Percentiles rank a stretch among this genome's conserved stretches.
phyloP scores from a whole-genome alignment of 2,113 vertebrate genomes.

The Sturnus vulgaris region DNA sequence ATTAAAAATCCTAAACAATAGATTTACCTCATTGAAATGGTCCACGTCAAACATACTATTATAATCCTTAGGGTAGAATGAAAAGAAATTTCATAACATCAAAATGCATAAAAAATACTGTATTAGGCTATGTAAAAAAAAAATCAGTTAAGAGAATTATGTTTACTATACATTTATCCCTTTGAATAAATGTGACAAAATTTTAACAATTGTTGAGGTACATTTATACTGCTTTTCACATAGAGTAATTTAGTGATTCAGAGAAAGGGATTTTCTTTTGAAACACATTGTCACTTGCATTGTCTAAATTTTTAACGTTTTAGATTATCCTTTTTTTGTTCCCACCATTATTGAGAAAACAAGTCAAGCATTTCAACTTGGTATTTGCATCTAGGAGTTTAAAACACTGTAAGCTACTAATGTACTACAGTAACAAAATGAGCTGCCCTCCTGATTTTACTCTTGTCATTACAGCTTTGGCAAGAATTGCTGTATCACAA shows the following conservation, averaged over 20 bases:
- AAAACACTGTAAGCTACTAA: not conserved
- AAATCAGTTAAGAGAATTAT: not conserved
- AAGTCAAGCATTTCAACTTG: not conserved
- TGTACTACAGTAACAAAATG: not conserved
- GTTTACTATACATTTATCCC: not conserved
- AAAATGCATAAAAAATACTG: not conserved
- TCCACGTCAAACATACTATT: not conserved
- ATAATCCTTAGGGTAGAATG: not conserved
- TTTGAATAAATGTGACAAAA: not conserved
- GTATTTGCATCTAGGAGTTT: not conserved
- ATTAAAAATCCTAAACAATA: not conserved
- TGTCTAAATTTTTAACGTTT: not conserved
- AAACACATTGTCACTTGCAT: not conserved
- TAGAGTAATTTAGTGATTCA: not conserved
- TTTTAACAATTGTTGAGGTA: not conserved
- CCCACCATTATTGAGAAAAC: not conserved
- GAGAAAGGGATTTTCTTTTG: not conserved
- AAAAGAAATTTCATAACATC: not conserved
- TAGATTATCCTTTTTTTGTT: not conserved
- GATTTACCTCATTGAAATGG: not conserved
- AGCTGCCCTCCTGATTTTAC: slow-evolving; percentile 32
- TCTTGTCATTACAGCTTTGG: slow-evolving; percentile 66
- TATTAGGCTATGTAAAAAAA: not conserved
- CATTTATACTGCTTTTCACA: not conserved
- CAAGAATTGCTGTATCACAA: slow-evolving; percentile 87